Conservation (phyloP, 2,113 vertebrate species). For the Rallus limicola region DNA sequence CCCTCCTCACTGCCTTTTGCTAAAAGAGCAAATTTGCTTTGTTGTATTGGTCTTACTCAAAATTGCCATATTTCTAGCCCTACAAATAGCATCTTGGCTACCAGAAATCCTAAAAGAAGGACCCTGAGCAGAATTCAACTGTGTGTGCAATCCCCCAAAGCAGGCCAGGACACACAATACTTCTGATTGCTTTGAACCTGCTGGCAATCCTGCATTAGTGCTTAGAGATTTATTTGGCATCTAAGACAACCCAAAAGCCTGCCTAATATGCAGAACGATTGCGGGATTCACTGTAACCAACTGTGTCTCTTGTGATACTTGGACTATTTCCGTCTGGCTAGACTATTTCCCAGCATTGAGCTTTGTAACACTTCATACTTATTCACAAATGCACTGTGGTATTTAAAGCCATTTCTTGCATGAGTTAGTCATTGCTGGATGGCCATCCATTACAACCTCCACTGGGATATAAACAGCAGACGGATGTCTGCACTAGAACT, state of each 20-base stretch:
- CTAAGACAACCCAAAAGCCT: neutral
- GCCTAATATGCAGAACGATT: neutral
- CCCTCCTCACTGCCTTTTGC: neutral
- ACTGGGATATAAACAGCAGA: neutral
- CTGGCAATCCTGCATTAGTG: neutral
- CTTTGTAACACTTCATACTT: neutral
- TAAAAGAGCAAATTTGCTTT: neutral
- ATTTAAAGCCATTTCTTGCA: neutral
- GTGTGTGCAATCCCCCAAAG: neutral
- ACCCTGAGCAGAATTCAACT: neutral
- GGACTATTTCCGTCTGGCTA: neutral
- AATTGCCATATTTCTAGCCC: neutral
- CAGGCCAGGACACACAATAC: accelerated
- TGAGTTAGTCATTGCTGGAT: neutral
- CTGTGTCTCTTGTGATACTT: neutral
- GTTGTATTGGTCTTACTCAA: neutral
- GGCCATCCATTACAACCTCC: neutral
- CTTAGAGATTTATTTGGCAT: neutral
- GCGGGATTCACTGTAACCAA: neutral
- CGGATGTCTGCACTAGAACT: neutral
- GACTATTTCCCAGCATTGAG: neutral
- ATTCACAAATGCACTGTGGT: neutral
- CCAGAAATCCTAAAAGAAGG: neutral
- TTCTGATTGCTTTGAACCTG: neutral
- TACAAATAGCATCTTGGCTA: neutral